Base-by-base conservation (phyloP, 2,888 invertebrate species). In the Endomychus coccineus region DNA sequence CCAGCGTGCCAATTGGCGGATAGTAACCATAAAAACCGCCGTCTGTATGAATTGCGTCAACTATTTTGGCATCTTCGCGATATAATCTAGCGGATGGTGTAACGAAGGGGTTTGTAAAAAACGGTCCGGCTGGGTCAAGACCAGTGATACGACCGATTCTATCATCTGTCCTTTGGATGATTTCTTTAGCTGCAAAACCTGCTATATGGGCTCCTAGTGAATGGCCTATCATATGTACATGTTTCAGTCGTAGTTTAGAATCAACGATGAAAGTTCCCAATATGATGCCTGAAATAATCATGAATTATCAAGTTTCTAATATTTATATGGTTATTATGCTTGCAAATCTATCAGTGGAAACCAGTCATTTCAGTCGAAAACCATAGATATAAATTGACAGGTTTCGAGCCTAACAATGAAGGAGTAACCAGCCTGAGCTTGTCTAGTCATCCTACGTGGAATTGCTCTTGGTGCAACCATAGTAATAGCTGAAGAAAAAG, bases 1-100 rank as follows among this genome's bases (percentile, higher is more conserved):
- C 77, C 0, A 67, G 66, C 40, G 74, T 73, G 14, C 72, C 77
- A 12, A 75, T 49, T 0, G 71, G 69, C 16, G 67, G 61, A 1
- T 66, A 69, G 0, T 71, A 70, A 1, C 73, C 54, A 38, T 55
- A 54, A 43, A 57, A 35, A 40, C 74, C 76, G 24, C 70, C 71
- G 43, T 75, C 75, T 4, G 77, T 77, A 52, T 78, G 78, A 43
- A 75, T 69, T 0, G 73, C 69, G 55, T 77, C 77, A 0, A 78
- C 77, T 49, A 75, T 74, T 3, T 66, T 57, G 0, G 73, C 78
- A 12, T 77, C 72, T 2, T 69, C 68, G 19, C 69, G 66, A 39
- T 73, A 64, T 1, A 78, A 59, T 40, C 74, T 68, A 23, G 71
- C 62, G 12, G 67, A 59, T 1, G 65, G 60, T 3, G 30, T 41